Percentiles rank a stretch among this genome's conserved stretches.
These are phyloP conservation scores for Drosophila cracens DNA, from an alignment of 2,888 invertebrate genomes.

Conservation along the genomic window DNA sequence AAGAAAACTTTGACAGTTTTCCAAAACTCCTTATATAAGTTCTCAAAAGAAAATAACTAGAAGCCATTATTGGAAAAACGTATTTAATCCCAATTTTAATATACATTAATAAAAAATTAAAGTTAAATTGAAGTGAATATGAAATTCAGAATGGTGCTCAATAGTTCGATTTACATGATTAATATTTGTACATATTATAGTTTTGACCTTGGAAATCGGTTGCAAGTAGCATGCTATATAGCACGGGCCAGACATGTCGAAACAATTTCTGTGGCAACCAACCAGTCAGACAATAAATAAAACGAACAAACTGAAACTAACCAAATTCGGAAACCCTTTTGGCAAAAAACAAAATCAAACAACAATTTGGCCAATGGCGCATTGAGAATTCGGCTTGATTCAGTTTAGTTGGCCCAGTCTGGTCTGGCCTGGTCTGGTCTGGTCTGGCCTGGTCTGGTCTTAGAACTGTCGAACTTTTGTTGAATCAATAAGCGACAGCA, in stretches of 20 bases:
- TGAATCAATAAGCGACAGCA: conserved; percentile 85
- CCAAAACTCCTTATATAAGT: not conserved
- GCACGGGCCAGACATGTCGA: conserved; percentile 28
- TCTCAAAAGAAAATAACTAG: not conserved
- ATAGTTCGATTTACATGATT: conserved; percentile 23
- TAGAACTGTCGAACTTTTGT: conserved; percentile 82
- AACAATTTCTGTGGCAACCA: conserved; percentile 37
- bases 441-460: conserved; percentile 31
- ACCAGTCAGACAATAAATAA: not conserved
- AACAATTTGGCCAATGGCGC: conserved; percentile 61
- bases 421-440: conserved; percentile 39
- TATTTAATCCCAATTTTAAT: not conserved
- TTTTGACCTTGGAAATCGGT: conserved; percentile 56
- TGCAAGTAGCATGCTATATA: conserved; percentile 21
- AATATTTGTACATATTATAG: conserved; percentile 26
- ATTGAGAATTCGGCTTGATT: conserved; percentile 31
- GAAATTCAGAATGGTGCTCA: not conserved
- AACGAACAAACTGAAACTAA: conserved; percentile 17
- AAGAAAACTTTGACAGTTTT: not conserved
- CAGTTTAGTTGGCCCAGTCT: conserved; percentile 2
- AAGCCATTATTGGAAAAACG: not conserved
- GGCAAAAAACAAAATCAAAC: conserved; percentile 69
- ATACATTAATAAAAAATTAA: not conserved
- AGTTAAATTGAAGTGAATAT: not conserved
- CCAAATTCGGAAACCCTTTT: conserved; percentile 60